These are phyloP conservation scores for Engystomops pustulosus DNA, from an alignment of 2,113 vertebrate species.

Conservation along the genomic window DNA sequence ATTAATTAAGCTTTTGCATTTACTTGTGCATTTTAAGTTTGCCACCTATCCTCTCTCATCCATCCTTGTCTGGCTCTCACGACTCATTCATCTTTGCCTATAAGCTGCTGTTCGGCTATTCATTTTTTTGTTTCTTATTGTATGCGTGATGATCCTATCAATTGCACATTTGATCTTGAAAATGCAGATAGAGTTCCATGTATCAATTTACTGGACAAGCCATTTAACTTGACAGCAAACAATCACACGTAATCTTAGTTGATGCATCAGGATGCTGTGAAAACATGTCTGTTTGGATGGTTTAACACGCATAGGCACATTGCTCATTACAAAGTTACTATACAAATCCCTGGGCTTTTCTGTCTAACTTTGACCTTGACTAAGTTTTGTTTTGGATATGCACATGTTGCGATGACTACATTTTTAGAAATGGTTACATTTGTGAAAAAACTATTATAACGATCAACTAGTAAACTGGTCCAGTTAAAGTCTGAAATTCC, in stretches of 20 bases:
- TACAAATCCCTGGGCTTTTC: background rate
- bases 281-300: conserved; percentile 4
- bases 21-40: conserved; percentile 57
- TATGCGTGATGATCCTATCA: conserved; percentile 50
- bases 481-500: background rate
- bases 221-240: conserved; percentile 7
- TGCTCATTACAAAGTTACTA: background rate
- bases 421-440: background rate
- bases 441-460: too few species aligned
- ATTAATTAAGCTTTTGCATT: conserved; percentile 61
- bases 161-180: conserved; percentile 55
- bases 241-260: conserved; percentile 14
- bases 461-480: too few species aligned
- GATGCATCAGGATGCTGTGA: conserved; percentile 10
- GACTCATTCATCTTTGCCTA: conserved; percentile 52
- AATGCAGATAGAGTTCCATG: conserved; percentile 23
- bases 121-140: conserved; percentile 52
- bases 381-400: background rate
- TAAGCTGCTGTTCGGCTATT: conserved; percentile 51
- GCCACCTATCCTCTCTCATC: conserved; percentile 50
- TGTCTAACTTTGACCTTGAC: background rate
- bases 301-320: conserved; percentile 13
- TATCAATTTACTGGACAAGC: conserved; percentile 36
- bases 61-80: conserved; percentile 50
- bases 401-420: background rate